Percentiles rank a stretch among this genome's conserved stretches.
phyloP scores from a whole-genome alignment of 2,113 vertebrate genomes.

The Nycticebus coucang region DNA sequence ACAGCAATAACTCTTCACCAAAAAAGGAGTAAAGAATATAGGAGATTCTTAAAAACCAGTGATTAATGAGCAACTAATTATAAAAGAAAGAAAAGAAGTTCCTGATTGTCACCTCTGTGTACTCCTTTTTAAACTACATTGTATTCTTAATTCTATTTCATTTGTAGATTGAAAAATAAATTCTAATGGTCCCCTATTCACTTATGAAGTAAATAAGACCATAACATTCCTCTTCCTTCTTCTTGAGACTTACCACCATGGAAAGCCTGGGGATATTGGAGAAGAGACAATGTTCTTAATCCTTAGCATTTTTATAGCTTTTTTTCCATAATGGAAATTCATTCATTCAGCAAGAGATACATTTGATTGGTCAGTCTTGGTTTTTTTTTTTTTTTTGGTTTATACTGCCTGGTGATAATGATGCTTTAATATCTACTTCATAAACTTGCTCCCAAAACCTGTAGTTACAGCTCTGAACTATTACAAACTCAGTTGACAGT shows the following conservation, averaged over 20 bases:
- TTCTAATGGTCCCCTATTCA: neutral
- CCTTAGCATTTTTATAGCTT: neutral
- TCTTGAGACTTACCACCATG: neutral
- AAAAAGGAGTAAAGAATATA: neutral
- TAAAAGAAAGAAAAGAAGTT: neutral
- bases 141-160: neutral
- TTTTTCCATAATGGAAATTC: neutral
- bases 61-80: neutral
- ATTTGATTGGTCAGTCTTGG: neutral
- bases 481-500: neutral
- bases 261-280: neutral
- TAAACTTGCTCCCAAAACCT: neutral
- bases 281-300: neutral
- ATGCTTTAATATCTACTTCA: neutral
- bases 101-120: neutral
- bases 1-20: neutral
- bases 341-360: neutral
- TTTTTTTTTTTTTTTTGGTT: neutral
- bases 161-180: neutral
- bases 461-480: neutral
- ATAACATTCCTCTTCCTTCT: neutral
- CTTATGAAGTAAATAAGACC: neutral
- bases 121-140: neutral
- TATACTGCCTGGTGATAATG: neutral
- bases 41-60: neutral